phyloP scores from a whole-genome alignment of 2,888 invertebrate genomes.

The Phlogophora meticulosa region DNA sequence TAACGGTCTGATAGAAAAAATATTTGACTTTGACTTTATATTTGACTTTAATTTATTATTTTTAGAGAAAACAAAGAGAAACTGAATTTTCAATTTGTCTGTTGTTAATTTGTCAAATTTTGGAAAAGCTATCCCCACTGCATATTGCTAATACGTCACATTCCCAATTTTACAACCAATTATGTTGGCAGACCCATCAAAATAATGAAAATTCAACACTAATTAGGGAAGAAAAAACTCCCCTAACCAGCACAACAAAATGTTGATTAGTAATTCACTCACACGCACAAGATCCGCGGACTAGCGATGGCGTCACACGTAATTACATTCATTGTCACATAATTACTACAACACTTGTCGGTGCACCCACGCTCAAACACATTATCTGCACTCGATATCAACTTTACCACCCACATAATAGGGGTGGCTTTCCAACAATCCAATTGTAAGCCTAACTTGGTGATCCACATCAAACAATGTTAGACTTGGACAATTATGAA shows the following conservation, averaged over 20 bases:
- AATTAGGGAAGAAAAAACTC: constrained; percentile 68
- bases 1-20: too few species aligned
- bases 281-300: constrained; percentile 70
- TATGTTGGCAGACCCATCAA: constrained; percentile 40
- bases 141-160: not conserved
- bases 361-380: constrained; percentile 81
- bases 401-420: constrained; percentile 68
- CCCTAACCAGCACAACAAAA: constrained; percentile 76
- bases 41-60: too few species aligned
- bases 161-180: constrained; percentile 35
- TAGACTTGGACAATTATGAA: constrained; percentile 65
- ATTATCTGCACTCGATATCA: constrained; percentile 65
- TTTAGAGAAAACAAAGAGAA: too few species aligned
- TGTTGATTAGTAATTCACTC: constrained; percentile 83
- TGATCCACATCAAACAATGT: constrained; percentile 56
- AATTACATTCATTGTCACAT: constrained; percentile 89
- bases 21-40: too few species aligned
- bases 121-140: not conserved
- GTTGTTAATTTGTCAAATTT: not conserved
- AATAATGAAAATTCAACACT: constrained; percentile 59
- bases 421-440: constrained; percentile 57
- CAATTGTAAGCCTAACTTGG: constrained; percentile 21
- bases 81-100: not conserved
- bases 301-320: constrained; percentile 72
- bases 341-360: constrained; percentile 87